phyloP scores from a whole-genome alignment of 2,113 vertebrate species.

The Blennius ocellaris region DNA sequence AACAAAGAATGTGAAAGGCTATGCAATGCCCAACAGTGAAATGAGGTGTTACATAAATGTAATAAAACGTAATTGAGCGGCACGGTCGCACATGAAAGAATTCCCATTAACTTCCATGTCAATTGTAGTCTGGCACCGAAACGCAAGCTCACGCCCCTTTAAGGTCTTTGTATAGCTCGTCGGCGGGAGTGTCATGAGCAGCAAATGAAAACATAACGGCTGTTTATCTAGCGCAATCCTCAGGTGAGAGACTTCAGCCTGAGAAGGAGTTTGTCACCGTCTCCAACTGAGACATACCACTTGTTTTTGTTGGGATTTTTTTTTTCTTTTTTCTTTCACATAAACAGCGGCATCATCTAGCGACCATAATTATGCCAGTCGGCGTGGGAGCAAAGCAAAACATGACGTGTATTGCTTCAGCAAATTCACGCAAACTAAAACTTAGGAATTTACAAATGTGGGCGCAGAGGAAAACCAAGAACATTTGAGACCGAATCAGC shows the following conservation, averaged over 20 bases:
- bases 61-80: conserved; percentile 17
- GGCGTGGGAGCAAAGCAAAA: conserved; percentile 38
- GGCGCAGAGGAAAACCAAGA: neutral
- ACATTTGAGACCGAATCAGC: too few species aligned
- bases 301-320: conserved; percentile 33
- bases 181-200: conserved; percentile 13
- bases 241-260: conserved; percentile 34
- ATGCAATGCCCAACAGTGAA: conserved; percentile 8
- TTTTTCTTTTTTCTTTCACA: neutral
- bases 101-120: neutral
- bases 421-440: conserved; percentile 7
- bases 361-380: conserved; percentile 33
- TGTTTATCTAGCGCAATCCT: conserved; percentile 35
- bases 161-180: conserved; percentile 6
- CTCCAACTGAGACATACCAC: neutral
- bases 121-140: neutral
- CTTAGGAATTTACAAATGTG: too few species aligned
- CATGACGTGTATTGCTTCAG: conserved; percentile 11
- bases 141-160: conserved; percentile 21
- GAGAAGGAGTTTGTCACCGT: conserved; percentile 1
- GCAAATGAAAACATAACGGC: conserved; percentile 36
- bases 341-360: conserved; percentile 26
- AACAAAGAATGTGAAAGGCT: neutral
- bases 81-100: conserved; percentile 1
- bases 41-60: conserved; percentile 14